Evolutionary conservation across 2,113 vertebrate genomes (phyloP), one percentile per base, ranked within the genome.

Genomic region (Camelus dromedarius): DNA sequence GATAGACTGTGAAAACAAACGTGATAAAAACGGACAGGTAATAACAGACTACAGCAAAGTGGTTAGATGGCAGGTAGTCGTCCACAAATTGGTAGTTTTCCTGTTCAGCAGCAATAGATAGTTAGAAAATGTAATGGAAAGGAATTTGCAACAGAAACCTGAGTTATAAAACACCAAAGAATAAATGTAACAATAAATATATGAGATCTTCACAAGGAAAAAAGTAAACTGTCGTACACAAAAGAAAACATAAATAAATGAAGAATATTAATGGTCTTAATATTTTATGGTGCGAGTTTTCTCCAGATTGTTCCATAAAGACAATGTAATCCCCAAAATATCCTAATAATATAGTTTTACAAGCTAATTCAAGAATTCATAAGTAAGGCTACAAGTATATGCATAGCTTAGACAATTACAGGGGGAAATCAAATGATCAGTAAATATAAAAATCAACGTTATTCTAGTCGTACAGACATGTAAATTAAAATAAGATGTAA

Each of bases 21-120:
- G 30, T 79, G 72, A 86, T 79, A 22, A 87, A 87, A 87, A 87
- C 35, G 48, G 82, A n/a, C 64, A 70, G 56, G 48, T 58, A 20
- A 38, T 60, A 93, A 50, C 26, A 26, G 56, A 80, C 42, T 67
- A 22, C 28, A 35, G 42, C 20, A 24, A 76, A 54, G 14, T 69
- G 82, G 56, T 60, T 79, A 54, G 96, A 73, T 77, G 82, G 56
- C 86, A 97, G 87, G 42, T 38, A 56, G 16, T 79, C 82, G 30
- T 86, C 56, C 60, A 58, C 62, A 77, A 46, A 30, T 48, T 56
- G 60, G 20, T 46, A 28, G 60, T 77, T 86, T 67, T 67, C 28
- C n/a, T 32, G 16, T 84, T 64, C 28, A 66, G 26, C 38, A 56
- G 22, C 38, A 87, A 87, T 26, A 75, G n/a, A 73, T 24, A 73